phyloP scores from a whole-genome alignment of 2,113 vertebrate genomes.

The Nycticebus coucang region DNA sequence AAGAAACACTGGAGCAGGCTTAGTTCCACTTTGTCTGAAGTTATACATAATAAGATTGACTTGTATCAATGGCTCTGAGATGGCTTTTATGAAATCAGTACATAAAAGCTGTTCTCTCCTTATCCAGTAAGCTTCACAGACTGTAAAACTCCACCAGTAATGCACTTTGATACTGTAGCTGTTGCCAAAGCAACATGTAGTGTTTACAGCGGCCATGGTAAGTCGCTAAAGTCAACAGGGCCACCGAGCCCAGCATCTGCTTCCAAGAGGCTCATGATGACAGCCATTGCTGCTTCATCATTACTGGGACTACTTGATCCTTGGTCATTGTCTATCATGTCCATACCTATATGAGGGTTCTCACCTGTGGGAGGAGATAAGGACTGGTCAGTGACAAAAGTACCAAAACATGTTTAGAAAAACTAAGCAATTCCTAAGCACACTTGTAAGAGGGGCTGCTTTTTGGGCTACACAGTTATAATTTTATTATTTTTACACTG shows the following conservation, averaged over 20 bases:
- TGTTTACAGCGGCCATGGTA: slow-evolving; percentile 97
- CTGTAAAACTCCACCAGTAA: slow-evolving; percentile 85
- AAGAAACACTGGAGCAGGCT: slow-evolving; percentile 87
- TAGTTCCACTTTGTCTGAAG: slow-evolving; percentile 88
- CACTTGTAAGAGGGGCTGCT: background rate
- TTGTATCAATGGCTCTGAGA: slow-evolving; percentile 83
- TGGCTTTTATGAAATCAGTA: slow-evolving; percentile 84
- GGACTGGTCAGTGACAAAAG: slow-evolving; percentile 11
- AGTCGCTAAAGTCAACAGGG: slow-evolving; percentile 98
- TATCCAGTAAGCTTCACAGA: slow-evolving; percentile 83
- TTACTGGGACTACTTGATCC: slow-evolving; percentile 99
- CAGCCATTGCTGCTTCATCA: slow-evolving; percentile 98
- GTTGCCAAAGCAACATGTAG: slow-evolving; percentile 73
- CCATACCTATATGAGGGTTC: slow-evolving; percentile 96
- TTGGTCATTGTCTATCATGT: slow-evolving; percentile 96
- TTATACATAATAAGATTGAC: slow-evolving; percentile 87
- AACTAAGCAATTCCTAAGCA: background rate
- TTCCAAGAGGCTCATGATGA: slow-evolving; percentile 99
- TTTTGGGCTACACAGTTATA: background rate
- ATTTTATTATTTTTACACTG: background rate
- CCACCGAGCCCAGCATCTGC: slow-evolving; percentile 98
- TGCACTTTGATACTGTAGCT: slow-evolving; percentile 85
- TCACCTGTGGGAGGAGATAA: slow-evolving; percentile 86
- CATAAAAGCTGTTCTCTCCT: slow-evolving; percentile 86
- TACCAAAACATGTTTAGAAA: background rate